phyloP scores from a whole-genome alignment of 64 coral and sea anemone species.

The Montipora foliosa region DNA sequence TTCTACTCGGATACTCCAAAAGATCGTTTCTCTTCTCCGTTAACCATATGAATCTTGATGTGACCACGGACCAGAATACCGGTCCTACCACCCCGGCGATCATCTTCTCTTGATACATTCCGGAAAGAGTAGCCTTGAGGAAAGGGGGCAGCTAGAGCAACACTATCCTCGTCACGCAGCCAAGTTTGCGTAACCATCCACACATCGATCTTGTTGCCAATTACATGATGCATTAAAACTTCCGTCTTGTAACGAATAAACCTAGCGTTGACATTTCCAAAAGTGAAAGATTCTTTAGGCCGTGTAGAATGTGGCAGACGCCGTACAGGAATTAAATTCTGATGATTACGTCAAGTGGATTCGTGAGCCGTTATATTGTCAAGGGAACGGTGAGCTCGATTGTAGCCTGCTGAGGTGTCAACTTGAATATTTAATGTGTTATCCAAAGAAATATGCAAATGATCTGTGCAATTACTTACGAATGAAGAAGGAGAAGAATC shows the following conservation, averaged over 20 bases:
- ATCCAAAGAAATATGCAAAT: slow-evolving; percentile 15
- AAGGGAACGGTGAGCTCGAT: background rate
- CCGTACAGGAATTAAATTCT: background rate
- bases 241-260: background rate
- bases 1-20: slow-evolving; percentile 46
- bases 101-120: background rate
- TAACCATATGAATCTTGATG: background rate
- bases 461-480: background rate
- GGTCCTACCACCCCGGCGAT: background rate
- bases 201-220: background rate
- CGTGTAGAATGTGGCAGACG: too few relatives aligned
- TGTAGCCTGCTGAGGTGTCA: background rate
- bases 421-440: slow-evolving; percentile 41
- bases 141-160: background rate
- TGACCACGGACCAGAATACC: background rate
- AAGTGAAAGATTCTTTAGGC: background rate
- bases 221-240: background rate
- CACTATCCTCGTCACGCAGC: background rate
- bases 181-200: slow-evolving; percentile 16
- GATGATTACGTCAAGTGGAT: background rate
- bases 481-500: too few relatives aligned
- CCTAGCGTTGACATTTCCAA: slow-evolving; percentile 22
- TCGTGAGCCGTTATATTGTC: background rate
- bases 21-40: slow-evolving; percentile 17
- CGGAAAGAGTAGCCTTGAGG: background rate